Conservation (phyloP, 1,140 invertebrate genomes). For the Colletes gigas region DNA sequence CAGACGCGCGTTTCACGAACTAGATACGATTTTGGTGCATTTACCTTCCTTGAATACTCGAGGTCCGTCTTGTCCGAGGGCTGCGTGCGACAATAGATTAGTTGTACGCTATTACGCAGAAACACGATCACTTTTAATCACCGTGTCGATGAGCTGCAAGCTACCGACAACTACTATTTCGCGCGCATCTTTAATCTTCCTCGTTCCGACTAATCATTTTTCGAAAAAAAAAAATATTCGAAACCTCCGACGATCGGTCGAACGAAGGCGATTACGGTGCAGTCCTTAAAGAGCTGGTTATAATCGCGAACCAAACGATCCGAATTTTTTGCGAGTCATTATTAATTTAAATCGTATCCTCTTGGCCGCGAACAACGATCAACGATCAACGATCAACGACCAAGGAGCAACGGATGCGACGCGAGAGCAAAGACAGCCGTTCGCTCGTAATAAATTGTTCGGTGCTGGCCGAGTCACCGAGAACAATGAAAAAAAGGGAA, state of each 20-base stretch:
- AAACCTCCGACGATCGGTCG: constrained; percentile 13
- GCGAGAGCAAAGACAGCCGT: constrained; percentile 22
- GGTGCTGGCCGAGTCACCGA: constrained; percentile 28
- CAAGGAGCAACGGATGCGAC: constrained; percentile 3
- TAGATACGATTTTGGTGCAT: background rate
- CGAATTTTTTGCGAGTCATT: constrained; percentile 36
- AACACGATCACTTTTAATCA: too few species aligned
- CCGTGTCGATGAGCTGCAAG: too few species aligned
- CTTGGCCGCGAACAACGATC: background rate
- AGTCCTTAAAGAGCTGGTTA: background rate
- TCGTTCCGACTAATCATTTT: background rate
- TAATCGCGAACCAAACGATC: background rate
- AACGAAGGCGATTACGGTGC: constrained; percentile 37
- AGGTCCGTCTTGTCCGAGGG: constrained; percentile 63
- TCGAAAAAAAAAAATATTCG: constrained; percentile 13
- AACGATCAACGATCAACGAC: too few species aligned
- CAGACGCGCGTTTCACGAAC: background rate
- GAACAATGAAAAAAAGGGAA: constrained; percentile 24
- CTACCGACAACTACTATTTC: too few species aligned
- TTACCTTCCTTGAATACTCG: constrained; percentile 69
- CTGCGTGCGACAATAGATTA: constrained; percentile 43
- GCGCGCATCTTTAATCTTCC: too few species aligned
- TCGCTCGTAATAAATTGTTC: constrained; percentile 57
- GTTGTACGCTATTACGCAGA: too few species aligned
- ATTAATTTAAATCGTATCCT: constrained; percentile 43